Base-by-base conservation (phyloP, 2,113 vertebrate species). In the Panthera leo region DNA sequence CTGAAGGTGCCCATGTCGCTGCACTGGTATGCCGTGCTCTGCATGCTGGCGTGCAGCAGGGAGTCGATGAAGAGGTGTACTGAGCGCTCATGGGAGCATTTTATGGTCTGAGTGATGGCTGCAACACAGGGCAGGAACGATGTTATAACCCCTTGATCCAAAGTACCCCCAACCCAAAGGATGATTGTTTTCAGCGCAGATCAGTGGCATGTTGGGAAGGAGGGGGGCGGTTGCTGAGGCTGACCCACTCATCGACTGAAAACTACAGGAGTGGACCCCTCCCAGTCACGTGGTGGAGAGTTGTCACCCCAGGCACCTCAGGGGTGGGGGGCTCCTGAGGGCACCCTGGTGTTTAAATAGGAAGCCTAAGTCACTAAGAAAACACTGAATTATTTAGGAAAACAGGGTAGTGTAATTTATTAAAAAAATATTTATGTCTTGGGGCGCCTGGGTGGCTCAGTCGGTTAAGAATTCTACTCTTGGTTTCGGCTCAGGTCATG, bases 21-120 rank as follows among this genome's bases (percentile, higher is more conserved):
- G 98, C 99, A 99, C 98, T 98, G 98, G 98, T 99, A 99, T 61
- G 99, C 99, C 27, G 55, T 99, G 98, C 98, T 99, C 97, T 99
- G 99, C 98, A 98, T 98, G 94, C 99, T 97, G 0, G 98, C 91
- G 75, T 99, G 99, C 73, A 99, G 98, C 91, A 99, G 83, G 1
- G 99, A 99, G 98, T 99, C 99, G 0, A 99, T 99, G 98, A 99
- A 99, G 25, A 99, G 99, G 91, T 99, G 99, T 51, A 99, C 99
- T 0, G 99, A 99, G 16, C 99, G 98, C 98, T 99, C 99, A 1
- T 99, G 99, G 80, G 99, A 99, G 58, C 99, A 99, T 89, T 99
- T 99, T 95, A 99, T 99, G 8, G 99, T 99, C 98, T 99, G 99
- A 91, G 99, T 91, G 82, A 99, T 99, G 51, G 99, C 99, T 99